Conservation (phyloP, 2,797 vertebrate genomes). For the Acridotheres tristis region DNA sequence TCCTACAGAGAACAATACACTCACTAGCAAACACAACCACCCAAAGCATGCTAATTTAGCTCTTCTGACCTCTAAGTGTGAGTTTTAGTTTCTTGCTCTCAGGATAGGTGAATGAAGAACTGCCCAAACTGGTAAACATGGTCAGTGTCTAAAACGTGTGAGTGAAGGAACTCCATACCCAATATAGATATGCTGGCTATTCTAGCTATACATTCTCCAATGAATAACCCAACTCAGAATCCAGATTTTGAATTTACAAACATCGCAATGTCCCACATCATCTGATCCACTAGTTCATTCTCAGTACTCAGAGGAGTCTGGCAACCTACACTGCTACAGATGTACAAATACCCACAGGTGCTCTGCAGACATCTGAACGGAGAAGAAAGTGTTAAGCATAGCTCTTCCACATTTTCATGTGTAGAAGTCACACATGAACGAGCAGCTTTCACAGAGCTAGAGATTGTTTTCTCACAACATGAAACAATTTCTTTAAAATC, state of each 20-base stretch:
- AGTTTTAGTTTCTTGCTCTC: background rate
- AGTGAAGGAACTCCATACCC: background rate
- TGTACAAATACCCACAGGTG: background rate
- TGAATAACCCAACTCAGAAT: background rate
- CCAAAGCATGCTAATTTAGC: background rate
- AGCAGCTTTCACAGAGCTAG: background rate
- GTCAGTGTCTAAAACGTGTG: background rate
- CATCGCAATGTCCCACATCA: background rate
- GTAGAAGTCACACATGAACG: background rate
- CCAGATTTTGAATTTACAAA: background rate
- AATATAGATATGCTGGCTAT: background rate
- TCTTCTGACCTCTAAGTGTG: background rate
- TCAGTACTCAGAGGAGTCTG: background rate
- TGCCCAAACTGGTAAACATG: background rate
- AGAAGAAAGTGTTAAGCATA: background rate
- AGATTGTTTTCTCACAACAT: background rate
- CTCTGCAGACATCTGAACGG: background rate
- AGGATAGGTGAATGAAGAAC: background rate
- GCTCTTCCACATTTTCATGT: background rate
- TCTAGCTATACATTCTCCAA: background rate
- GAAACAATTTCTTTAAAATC: background rate
- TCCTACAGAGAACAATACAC: background rate
- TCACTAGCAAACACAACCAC: background rate
- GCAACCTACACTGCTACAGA: background rate
- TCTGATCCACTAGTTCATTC: background rate